Conservation (phyloP, 37 sponge, comb jelly and placozoan genomes). For the Chondrilla cf. caribensis region DNA sequence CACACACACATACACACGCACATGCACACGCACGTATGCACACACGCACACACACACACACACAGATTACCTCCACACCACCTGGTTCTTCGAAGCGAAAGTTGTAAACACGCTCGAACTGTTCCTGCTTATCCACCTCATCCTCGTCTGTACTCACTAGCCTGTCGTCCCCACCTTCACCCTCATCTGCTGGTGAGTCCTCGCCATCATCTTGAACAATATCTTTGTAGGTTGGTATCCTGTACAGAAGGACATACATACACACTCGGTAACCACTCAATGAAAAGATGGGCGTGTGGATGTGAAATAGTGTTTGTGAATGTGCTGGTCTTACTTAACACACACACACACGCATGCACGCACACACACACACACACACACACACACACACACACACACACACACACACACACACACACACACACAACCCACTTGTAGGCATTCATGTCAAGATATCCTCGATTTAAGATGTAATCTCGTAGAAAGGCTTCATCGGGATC, state of each 20-base stretch:
- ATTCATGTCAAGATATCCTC: constrained; percentile 69
- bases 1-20: not conserved
- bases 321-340: too few species aligned
- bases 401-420: not conserved
- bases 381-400: constrained; percentile 20
- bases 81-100: constrained; percentile 88
- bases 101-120: constrained; percentile 90
- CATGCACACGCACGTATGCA: not conserved
- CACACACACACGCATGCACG: too few species aligned
- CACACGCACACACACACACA: not conserved
- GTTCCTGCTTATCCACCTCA: constrained; percentile 78
- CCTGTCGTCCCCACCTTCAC: not conserved
- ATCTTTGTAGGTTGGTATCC: constrained; percentile 68
- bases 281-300: too few species aligned
- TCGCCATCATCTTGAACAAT: constrained; percentile 37
- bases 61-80: constrained; percentile 42
- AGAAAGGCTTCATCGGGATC: constrained; percentile 77
- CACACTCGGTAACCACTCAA: too few species aligned
- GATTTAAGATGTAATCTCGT: constrained; percentile 91
- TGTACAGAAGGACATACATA: not conserved
- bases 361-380: not conserved
- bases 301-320: too few species aligned
- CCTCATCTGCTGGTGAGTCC: not conserved
- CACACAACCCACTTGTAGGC: constrained; percentile 33
- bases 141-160: constrained; percentile 61